phyloP scores from a whole-genome alignment of 2,113 vertebrate genomes.

The Chloropsis cyanopogon region DNA sequence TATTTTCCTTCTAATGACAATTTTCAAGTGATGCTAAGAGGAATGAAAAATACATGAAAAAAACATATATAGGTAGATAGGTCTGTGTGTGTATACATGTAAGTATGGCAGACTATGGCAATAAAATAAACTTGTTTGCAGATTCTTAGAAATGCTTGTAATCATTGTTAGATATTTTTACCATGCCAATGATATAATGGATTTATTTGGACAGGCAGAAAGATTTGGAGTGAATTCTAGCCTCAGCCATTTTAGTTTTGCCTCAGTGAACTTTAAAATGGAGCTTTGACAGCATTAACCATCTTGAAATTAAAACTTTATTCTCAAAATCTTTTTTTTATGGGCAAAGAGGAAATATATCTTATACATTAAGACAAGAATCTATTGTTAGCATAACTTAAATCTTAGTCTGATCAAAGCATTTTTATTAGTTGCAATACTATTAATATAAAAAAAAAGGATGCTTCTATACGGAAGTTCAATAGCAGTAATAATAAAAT shows the following conservation, averaged over 20 bases:
- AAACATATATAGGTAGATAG: not conserved
- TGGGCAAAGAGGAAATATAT: not conserved
- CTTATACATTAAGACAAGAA: not conserved
- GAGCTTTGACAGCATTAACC: fast-evolving
- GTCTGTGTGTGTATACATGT: not conserved
- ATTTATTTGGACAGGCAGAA: not conserved
- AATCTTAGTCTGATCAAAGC: not conserved
- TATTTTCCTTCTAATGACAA: not conserved
- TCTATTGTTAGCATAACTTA: not conserved
- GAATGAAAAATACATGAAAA: not conserved
- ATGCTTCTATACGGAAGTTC: not conserved
- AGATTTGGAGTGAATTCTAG: not conserved
- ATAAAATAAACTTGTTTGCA: not conserved
- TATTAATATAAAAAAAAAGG: not conserved
- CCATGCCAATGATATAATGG: not conserved
- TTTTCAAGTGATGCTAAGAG: not conserved
- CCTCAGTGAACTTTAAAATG: not conserved
- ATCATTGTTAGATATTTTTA: not conserved
- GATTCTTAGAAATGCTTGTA: not conserved
- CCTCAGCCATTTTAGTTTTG: not conserved
- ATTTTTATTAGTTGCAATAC: not conserved
- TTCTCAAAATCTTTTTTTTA: not conserved
- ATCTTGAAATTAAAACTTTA: not conserved
- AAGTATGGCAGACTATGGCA: not conserved
- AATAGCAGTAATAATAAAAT: not conserved